phyloP scores from a whole-genome alignment of 2,888 invertebrate genomes.

The Acleris literana region DNA sequence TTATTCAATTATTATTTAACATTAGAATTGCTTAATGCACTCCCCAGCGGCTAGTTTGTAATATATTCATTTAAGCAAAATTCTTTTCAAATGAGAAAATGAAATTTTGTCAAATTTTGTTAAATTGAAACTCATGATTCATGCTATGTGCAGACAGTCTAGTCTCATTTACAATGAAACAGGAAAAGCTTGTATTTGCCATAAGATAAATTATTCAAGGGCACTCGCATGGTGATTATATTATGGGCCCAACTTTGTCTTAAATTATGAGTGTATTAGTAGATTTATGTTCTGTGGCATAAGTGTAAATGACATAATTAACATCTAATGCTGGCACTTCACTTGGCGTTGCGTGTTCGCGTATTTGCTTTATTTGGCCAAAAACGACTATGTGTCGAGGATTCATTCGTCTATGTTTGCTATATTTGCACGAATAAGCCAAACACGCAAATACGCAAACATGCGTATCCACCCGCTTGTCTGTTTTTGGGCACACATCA shows the following conservation, averaged over 20 bases:
- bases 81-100: constrained; percentile 28
- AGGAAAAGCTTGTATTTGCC: constrained; percentile 61
- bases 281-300: constrained; percentile 26
- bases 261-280: constrained; percentile 26
- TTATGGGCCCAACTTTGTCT: constrained; percentile 22
- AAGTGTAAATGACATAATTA: constrained; percentile 36
- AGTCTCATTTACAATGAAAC: constrained; percentile 56
- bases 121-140: constrained; percentile 52
- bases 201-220: constrained; percentile 54
- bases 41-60: constrained; percentile 44
- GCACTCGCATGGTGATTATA: constrained; percentile 36
- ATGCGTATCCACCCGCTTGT: too few relatives aligned
- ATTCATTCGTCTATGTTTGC: too few relatives aligned
- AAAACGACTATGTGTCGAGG: too few relatives aligned
- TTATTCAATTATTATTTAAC: constrained; percentile 17
- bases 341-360: too few relatives aligned
- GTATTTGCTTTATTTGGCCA: too few relatives aligned
- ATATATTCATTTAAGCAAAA: constrained; percentile 46
- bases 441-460: too few relatives aligned
- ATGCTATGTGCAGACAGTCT: constrained; percentile 69
- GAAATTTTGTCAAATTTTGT: constrained; percentile 48
- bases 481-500: too few relatives aligned
- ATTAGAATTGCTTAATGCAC: constrained; percentile 42
- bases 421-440: too few relatives aligned
- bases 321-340: too few relatives aligned